Conservation (phyloP, 1,140 invertebrate species). For the Helicoverpa zea region DNA sequence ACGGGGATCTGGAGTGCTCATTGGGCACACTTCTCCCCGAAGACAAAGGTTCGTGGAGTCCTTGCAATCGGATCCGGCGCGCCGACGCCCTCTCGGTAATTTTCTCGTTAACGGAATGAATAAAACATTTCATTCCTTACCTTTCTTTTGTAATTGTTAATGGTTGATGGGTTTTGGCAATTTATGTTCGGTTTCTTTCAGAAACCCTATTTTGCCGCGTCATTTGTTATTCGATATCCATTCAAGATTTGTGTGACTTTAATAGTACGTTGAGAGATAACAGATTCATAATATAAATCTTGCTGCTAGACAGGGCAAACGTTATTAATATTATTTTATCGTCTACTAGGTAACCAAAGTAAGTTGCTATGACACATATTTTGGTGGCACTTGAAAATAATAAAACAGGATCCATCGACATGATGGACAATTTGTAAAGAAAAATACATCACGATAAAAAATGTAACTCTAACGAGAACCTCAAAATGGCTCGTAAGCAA, state of each 20-base stretch:
- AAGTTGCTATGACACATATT: background rate
- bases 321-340: slow-evolving; percentile 22
- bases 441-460: slow-evolving; percentile 78
- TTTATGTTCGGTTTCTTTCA: slow-evolving; percentile 78
- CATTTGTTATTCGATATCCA: slow-evolving; percentile 70
- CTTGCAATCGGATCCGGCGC: slow-evolving; percentile 83
- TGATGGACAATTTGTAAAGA: slow-evolving; percentile 70
- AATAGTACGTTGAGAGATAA: slow-evolving; percentile 45
- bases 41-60: slow-evolving; percentile 79
- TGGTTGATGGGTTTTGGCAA: slow-evolving; percentile 84
- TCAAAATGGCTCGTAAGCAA: slow-evolving; percentile 81
- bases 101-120: slow-evolving; percentile 86
- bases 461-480: slow-evolving; percentile 76
- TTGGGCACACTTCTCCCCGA: slow-evolving; percentile 81
- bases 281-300: slow-evolving; percentile 35
- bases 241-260: slow-evolving; percentile 58
- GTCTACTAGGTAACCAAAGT: background rate
- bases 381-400: slow-evolving; percentile 57
- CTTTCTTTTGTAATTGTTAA: slow-evolving; percentile 86
- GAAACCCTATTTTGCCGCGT: slow-evolving; percentile 63
- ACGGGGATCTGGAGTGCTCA: slow-evolving; percentile 75
- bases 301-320: slow-evolving; percentile 1
- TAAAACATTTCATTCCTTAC: slow-evolving; percentile 87
- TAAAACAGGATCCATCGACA: slow-evolving; percentile 56
- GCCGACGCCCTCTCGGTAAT: slow-evolving; percentile 82